phyloP scores from a whole-genome alignment of 2,888 invertebrate genomes.

The Sycophila texana region DNA sequence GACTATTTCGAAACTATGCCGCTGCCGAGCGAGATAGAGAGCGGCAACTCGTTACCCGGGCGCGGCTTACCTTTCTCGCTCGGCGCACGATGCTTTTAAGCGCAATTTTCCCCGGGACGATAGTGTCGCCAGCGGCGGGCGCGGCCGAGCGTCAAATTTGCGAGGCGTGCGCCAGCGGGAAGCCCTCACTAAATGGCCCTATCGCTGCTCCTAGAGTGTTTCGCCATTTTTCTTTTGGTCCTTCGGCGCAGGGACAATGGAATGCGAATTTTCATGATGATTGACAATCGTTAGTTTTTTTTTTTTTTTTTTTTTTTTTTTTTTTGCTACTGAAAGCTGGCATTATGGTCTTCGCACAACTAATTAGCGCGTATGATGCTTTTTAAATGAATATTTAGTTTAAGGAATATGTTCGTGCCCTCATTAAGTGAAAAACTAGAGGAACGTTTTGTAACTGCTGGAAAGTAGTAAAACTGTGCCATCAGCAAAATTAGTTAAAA shows the following conservation, averaged over 20 bases:
- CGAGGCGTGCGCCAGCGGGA: background rate
- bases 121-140: background rate
- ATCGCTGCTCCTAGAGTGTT: conserved; percentile 5
- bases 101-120: conserved; percentile 18
- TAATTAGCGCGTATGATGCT: no score
- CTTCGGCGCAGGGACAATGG: background rate
- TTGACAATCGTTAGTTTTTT: background rate
- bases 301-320: no score
- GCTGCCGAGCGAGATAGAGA: background rate
- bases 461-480: background rate
- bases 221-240: background rate
- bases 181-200: conserved; percentile 1
- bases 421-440: background rate
- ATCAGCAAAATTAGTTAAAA: background rate
- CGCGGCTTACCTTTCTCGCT: conserved; percentile 9
- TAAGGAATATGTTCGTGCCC: no score
- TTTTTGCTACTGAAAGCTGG: no score
- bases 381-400: no score
- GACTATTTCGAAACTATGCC: conserved; percentile 38
- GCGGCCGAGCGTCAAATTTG: conserved; percentile 8
- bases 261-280: background rate
- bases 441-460: background rate
- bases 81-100: conserved; percentile 38
- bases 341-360: no score
- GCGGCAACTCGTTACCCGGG: background rate